Evolutionary conservation across 2,113 vertebrate species (phyloP).

Genomic region (Heliornis fulica): DNA sequence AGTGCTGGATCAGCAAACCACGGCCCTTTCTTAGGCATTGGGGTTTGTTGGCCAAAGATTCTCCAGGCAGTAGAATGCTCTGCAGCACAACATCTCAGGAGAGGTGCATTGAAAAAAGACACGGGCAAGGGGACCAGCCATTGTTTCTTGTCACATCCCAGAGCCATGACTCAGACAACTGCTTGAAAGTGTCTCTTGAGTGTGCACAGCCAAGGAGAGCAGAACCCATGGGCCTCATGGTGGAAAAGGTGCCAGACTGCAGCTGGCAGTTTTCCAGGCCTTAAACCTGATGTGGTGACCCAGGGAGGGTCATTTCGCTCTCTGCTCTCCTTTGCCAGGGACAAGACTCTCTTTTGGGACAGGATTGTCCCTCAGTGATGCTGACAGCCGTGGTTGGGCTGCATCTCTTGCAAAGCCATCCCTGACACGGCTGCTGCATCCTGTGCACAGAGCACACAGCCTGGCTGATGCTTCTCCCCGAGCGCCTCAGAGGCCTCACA

Average conservation of each 20-base stretch:
- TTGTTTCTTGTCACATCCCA: background rate
- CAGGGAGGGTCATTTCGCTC: background rate
- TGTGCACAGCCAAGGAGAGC: background rate
- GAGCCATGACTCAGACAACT: background rate
- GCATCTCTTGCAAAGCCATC: background rate
- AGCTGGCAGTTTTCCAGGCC: background rate
- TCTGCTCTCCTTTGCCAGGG: background rate
- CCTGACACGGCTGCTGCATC: background rate
- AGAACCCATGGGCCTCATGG: background rate
- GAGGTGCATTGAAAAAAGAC: background rate
- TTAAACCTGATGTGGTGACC: background rate
- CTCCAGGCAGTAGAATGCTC: background rate
- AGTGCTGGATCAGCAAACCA: background rate
- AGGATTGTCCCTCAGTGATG: background rate
- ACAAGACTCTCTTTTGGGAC: background rate
- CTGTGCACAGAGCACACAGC: rapidly evolving
- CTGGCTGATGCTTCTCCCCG: background rate
- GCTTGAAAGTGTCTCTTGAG: background rate
- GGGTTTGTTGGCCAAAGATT: background rate
- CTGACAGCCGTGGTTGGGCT: rapidly evolving
- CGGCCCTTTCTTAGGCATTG: background rate
- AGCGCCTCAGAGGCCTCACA: background rate
- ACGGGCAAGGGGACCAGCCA: rapidly evolving
- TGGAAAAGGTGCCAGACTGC: background rate
- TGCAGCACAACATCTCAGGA: background rate